A percentile compares a stretch with the other conserved stretches of the same genome.
Evolutionary conservation across 2,113 vertebrate species (phyloP).

Genomic region (Proteles cristata): DNA sequence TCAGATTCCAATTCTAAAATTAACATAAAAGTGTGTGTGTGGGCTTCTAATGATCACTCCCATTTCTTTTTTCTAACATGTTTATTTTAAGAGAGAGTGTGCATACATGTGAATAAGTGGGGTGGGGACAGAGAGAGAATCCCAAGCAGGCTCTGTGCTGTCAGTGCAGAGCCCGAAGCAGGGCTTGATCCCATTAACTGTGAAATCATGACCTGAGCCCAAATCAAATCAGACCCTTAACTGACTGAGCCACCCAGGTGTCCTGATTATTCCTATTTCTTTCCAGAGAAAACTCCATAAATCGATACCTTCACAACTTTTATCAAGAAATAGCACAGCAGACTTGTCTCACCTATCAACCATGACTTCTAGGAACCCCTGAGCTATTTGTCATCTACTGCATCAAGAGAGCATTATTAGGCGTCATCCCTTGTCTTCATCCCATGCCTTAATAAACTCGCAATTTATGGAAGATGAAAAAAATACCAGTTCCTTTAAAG

Average conservation of each 20-base stretch:
- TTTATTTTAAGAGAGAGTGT: no score
- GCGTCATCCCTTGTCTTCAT: background rate
- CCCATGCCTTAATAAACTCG: background rate
- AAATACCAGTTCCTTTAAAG: background rate
- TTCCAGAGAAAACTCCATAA: background rate
- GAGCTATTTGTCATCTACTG: background rate
- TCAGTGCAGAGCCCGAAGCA: no score
- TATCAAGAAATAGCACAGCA: background rate
- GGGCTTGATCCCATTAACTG: no score
- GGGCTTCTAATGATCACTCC: background rate
- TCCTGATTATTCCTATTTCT: background rate
- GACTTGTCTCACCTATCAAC: background rate
- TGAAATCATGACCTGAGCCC: no score
- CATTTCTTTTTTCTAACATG: background rate
- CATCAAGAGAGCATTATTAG: background rate
- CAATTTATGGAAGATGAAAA: background rate
- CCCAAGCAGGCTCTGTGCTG: no score
- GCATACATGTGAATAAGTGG: no score
- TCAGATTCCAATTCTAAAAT: slow-evolving; percentile 24
- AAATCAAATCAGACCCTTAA: no score
- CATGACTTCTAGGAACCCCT: background rate
- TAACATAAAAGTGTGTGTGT: background rate
- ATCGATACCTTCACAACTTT: background rate
- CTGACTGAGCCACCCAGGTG: no score
- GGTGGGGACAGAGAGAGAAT: no score